Evolutionary conservation across 2,888 invertebrate species (phyloP).

Genomic region (Ochropacha duplaris): DNA sequence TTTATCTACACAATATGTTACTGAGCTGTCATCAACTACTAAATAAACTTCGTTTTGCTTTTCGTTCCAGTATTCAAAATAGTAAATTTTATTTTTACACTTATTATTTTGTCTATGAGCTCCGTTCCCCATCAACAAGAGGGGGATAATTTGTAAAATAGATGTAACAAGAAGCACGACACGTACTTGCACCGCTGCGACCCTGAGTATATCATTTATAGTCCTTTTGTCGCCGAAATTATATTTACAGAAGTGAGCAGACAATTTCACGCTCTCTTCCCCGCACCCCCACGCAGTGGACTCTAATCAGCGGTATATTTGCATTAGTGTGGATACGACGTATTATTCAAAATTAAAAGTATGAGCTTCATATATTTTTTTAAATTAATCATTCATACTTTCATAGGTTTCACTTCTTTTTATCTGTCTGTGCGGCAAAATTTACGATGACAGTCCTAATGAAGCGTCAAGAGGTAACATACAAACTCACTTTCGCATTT

Average conservation of each 20-base stretch:
- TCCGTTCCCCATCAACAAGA: slow-evolving; percentile 25
- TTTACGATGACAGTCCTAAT: no score
- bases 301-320: slow-evolving; percentile 70
- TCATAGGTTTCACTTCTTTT: background rate
- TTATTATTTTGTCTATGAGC: slow-evolving; percentile 2
- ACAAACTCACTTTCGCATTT: no score
- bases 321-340: slow-evolving; percentile 52
- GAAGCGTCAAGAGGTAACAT: no score
- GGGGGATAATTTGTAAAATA: slow-evolving; percentile 59
- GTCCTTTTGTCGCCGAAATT: slow-evolving; percentile 83
- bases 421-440: no score
- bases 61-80: no score
- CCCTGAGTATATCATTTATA: slow-evolving; percentile 79
- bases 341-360: background rate
- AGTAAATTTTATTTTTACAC: no score
- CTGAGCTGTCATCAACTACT: no score
- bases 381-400: background rate
- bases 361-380: background rate
- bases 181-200: slow-evolving; percentile 65
- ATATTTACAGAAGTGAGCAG: slow-evolving; percentile 84
- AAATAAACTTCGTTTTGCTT: no score
- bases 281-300: slow-evolving; percentile 73
- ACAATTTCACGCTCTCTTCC: slow-evolving; percentile 83
- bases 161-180: slow-evolving; percentile 64
- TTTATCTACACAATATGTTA: no score